Evolutionary conservation across 1,140 invertebrate genomes (phyloP).

Genomic region (Lucilia sericata): DNA sequence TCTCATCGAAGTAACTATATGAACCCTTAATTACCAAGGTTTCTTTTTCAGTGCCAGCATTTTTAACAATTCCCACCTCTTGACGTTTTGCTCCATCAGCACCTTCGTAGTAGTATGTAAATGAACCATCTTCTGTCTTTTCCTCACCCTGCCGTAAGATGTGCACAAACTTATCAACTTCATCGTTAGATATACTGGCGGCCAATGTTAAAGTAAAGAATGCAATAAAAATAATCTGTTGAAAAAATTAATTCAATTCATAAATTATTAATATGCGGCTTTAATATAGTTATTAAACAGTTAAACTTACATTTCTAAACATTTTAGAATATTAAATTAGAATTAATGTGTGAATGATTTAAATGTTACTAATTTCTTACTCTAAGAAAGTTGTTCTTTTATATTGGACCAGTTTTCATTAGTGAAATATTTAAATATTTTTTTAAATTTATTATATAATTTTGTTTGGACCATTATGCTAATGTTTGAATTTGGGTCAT

Average conservation of each 20-base stretch:
- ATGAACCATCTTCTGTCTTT: conserved; percentile 58
- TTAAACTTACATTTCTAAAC: conserved; percentile 61
- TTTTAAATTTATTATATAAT: not conserved
- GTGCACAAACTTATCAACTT: conserved; percentile 53
- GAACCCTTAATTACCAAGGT: conserved; percentile 66
- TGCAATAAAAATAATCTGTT: conserved; percentile 22
- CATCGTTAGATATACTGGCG: not conserved
- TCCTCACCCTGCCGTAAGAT: conserved; percentile 55
- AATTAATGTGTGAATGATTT: conserved; percentile 23
- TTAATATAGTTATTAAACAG: not conserved
- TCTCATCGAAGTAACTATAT: conserved; percentile 73
- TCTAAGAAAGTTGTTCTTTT: conserved; percentile 35
- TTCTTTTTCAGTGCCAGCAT: conserved; percentile 61
- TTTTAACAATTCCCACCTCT: conserved; percentile 52
- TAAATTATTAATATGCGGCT: not conserved
- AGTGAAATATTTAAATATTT: conserved; percentile 32
- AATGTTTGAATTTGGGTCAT: not conserved
- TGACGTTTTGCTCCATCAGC: conserved; percentile 55
- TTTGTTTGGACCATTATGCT: not conserved
- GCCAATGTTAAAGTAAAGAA: not conserved
- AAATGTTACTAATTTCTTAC: not conserved
- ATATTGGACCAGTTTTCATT: conserved; percentile 12
- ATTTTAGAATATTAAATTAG: conserved; percentile 47
- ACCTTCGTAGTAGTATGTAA: conserved; percentile 58
- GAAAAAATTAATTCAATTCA: not conserved